Evolutionary conservation across 2,113 vertebrate species (phyloP).

Genomic region (Hemiprocne comata): DNA sequence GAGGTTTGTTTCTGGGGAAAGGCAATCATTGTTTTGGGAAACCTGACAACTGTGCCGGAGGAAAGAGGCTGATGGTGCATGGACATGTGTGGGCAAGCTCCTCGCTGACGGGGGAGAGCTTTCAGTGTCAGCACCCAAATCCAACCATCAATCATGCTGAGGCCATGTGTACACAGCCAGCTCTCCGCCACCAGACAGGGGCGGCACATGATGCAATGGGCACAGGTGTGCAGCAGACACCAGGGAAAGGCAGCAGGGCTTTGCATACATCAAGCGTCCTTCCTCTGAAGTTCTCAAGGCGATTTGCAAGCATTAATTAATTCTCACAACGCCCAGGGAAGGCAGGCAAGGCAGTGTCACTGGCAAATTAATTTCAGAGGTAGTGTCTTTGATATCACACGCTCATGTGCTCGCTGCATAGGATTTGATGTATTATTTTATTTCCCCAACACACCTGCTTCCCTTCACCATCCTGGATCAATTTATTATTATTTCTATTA

Average conservation of each 20-base stretch:
- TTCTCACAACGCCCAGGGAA: constrained; percentile 53
- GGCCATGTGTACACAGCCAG: not conserved
- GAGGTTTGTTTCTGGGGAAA: constrained; percentile 39
- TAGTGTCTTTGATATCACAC: constrained; percentile 45
- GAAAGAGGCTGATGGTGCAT: not conserved
- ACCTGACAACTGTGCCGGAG: not conserved
- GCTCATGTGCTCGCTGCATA: not conserved
- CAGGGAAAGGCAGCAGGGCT: constrained; percentile 36
- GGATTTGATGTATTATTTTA: not conserved
- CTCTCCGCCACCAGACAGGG: not conserved
- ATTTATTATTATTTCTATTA: constrained; percentile 18
- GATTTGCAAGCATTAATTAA: constrained; percentile 69
- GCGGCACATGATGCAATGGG: constrained; percentile 63
- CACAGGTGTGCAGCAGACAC: constrained; percentile 66
- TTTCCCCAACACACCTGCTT: constrained; percentile 50
- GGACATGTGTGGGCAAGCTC: constrained; percentile 46
- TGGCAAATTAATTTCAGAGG: constrained; percentile 56
- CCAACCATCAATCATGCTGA: constrained; percentile 7
- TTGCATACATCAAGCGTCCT: constrained; percentile 32
- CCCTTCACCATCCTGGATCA: constrained; percentile 33
- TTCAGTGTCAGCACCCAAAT: not conserved
- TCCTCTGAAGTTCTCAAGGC: constrained; percentile 63
- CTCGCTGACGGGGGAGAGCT: not conserved
- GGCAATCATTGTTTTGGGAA: constrained; percentile 35
- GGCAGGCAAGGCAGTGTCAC: constrained; percentile 54